These are phyloP conservation scores for Stichopus chloronotus DNA, from an alignment of 35 echinoderm and acorn worm genomes.

Conservation along the genomic window DNA sequence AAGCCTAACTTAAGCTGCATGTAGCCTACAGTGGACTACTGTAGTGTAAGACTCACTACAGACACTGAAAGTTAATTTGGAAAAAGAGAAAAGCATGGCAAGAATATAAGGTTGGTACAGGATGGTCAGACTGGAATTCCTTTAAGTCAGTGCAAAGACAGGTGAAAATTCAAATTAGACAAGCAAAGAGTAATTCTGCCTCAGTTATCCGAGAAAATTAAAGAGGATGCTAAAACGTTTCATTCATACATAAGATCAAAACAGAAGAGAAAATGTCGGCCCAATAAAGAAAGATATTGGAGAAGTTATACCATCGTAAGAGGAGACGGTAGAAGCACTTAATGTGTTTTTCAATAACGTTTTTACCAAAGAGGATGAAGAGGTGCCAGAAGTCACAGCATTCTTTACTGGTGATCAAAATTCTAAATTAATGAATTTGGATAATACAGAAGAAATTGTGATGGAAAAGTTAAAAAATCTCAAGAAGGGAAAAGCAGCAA, in stretches of 20 bases:
- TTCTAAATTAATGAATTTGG: neutral
- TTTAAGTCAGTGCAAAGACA: neutral
- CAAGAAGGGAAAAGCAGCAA: neutral
- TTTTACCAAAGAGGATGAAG: neutral
- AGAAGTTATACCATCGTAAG: neutral
- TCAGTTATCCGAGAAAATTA: neutral
- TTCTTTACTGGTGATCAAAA: neutral
- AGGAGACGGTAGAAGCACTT: slow-evolving; percentile 4
- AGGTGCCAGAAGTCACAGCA: neutral
- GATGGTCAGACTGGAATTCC: neutral
- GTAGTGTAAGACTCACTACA: neutral
- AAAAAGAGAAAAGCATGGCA: neutral
- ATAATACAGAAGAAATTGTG: neutral
- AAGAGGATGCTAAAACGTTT: slow-evolving; percentile 8
- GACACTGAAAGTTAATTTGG: too few relatives aligned
- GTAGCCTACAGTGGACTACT: too few relatives aligned
- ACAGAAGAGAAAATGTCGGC: neutral
- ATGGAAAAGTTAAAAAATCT: neutral
- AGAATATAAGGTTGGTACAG: neutral
- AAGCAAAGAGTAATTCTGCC: neutral
- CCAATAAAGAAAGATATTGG: neutral
- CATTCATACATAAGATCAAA: slow-evolving; percentile 38
- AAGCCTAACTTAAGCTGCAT: too few relatives aligned
- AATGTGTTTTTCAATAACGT: slow-evolving; percentile 18
- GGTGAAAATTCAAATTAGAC: neutral